Conservation (phyloP, 2,113 vertebrate genomes). For the Monarcha castaneiventris region DNA sequence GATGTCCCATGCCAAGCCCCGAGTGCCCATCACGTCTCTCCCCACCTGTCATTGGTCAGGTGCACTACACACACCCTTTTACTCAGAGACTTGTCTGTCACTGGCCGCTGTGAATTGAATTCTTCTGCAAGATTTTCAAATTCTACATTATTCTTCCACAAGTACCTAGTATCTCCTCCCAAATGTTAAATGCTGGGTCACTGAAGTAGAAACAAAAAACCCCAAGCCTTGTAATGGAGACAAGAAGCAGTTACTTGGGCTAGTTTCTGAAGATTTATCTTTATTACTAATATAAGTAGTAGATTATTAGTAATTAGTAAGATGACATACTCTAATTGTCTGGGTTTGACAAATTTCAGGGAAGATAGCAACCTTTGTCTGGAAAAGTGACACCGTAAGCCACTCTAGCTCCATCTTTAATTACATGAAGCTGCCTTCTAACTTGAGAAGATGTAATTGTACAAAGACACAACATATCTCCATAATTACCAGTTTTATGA, state of each 20-base stretch:
- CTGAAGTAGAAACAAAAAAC: neutral
- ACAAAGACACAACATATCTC: neutral
- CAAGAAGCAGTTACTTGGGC: neutral
- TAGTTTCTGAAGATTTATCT: neutral
- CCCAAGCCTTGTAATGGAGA: neutral
- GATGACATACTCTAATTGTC: neutral
- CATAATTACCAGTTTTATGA: conserved; percentile 26
- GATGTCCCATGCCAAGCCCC: accelerated
- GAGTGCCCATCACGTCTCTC: accelerated
- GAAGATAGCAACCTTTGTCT: neutral
- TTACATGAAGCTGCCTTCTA: neutral
- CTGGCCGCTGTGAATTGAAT: neutral
- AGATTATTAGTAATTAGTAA: neutral
- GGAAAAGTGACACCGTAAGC: neutral
- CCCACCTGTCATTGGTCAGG: accelerated
- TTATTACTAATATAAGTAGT: neutral
- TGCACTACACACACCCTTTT: neutral
- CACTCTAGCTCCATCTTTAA: neutral
- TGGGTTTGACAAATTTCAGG: neutral
- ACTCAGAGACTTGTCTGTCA: neutral
- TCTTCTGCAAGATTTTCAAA: neutral
- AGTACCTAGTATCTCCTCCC: neutral
- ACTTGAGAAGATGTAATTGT: neutral
- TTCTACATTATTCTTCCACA: neutral
- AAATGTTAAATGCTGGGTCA: neutral